These are phyloP conservation scores for Cervus canadensis DNA, from an alignment of 2,113 vertebrate genomes.

Conservation along the genomic window DNA sequence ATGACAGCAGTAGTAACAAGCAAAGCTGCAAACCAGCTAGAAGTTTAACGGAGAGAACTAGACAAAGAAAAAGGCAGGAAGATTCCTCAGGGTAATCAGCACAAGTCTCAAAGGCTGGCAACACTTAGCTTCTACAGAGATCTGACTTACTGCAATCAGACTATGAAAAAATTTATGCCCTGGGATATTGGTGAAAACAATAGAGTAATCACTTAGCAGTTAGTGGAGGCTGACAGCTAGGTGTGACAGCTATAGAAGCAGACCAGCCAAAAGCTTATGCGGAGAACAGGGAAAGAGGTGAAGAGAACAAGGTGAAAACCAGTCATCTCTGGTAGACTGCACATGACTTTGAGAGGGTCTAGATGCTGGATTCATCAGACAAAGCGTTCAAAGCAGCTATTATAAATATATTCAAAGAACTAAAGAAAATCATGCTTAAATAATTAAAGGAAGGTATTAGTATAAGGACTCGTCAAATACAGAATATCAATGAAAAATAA, in stretches of 20 bases:
- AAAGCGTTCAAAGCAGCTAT: not conserved
- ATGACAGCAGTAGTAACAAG: not conserved
- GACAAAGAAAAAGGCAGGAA: not conserved
- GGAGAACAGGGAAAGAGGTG: not conserved
- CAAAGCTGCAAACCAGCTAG: not conserved
- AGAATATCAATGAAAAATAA: not conserved
- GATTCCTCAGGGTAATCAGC: not conserved
- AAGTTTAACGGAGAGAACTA: not conserved
- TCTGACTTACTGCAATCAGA: not conserved
- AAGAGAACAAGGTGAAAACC: not conserved
- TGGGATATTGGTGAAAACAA: conserved; percentile 25
- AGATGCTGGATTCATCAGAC: not conserved
- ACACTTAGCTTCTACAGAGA: not conserved
- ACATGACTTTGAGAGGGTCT: not conserved
- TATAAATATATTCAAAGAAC: conserved; percentile 8
- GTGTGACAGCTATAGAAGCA: not conserved
- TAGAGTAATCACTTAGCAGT: not conserved
- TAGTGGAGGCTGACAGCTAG: not conserved
- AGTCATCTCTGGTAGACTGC: not conserved
- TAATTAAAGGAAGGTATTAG: not conserved
- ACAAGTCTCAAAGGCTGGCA: not conserved
- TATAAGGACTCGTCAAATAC: not conserved
- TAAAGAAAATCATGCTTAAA: conserved; percentile 6
- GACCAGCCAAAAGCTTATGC: not conserved
- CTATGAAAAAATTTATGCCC: not conserved